Percentiles rank a stretch among this genome's conserved stretches.
These are phyloP conservation scores for Gila orcuttii DNA, from an alignment of 2,113 vertebrate genomes.

Conservation along the genomic window DNA sequence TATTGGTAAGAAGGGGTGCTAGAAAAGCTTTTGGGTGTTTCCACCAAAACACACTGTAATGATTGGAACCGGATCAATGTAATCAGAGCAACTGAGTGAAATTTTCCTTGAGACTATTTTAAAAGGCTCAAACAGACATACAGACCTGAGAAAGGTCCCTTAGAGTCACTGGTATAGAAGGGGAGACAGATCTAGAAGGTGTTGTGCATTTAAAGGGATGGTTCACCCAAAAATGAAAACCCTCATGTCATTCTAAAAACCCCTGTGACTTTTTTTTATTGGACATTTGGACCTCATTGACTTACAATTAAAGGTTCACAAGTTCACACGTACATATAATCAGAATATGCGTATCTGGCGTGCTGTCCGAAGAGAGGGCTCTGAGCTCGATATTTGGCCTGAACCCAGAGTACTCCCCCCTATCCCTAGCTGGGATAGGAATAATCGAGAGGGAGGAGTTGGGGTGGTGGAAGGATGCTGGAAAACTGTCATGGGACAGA, in stretches of 20 bases:
- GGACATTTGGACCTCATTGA: not conserved
- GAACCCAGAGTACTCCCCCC: too few species aligned
- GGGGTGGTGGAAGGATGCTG: too few species aligned
- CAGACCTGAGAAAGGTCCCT: not conserved
- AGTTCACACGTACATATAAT: too few species aligned
- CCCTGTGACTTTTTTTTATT: not conserved
- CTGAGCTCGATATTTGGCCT: too few species aligned
- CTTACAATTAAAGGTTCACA: not conserved
- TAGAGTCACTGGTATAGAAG: not conserved
- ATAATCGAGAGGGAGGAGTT: too few species aligned
- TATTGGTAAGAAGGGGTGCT: conserved; percentile 81
- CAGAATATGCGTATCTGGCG: too few species aligned
- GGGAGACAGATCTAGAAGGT: not conserved
- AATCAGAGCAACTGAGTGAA: conserved; percentile 8
- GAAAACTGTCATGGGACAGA: too few species aligned
- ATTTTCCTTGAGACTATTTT: not conserved
- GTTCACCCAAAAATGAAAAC: not conserved
- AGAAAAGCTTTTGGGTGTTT: conserved; percentile 59
- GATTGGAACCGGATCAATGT: conserved; percentile 21
- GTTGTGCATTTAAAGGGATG: not conserved
- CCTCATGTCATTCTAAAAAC: not conserved
- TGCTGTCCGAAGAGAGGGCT: too few species aligned
- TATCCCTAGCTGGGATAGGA: too few species aligned
- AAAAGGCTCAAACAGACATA: not conserved
- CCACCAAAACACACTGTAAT: conserved; percentile 14